phyloP scores from a whole-genome alignment of 1,140 invertebrate genomes.

The Hyposmocoma kahamanoa region DNA sequence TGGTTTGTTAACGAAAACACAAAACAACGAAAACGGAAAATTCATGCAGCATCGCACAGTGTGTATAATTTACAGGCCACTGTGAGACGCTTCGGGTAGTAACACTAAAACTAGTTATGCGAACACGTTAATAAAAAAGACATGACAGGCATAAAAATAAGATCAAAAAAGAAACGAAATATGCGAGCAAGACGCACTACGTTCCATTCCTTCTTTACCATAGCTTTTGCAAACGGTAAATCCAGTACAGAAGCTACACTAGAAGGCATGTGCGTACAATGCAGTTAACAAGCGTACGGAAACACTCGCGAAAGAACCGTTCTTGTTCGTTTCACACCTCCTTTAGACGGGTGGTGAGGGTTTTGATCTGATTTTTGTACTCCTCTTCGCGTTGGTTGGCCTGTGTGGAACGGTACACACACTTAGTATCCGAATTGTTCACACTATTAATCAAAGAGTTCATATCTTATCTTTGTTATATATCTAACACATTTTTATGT shows the following conservation, averaged over 20 bases:
- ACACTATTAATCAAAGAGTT: background rate
- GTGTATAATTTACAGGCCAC: slow-evolving; percentile 30
- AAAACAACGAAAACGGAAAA: slow-evolving; percentile 56
- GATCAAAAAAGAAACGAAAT: slow-evolving; percentile 24
- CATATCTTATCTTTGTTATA: too few species aligned
- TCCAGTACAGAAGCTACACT: slow-evolving; percentile 37
- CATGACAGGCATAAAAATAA: slow-evolving; percentile 40
- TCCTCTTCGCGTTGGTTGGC: slow-evolving; percentile 99
- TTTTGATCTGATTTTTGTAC: slow-evolving; percentile 99
- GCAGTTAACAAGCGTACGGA: slow-evolving; percentile 63
- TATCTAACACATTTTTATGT: too few species aligned
- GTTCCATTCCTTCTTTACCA: slow-evolving; percentile 35
- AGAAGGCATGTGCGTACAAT: slow-evolving; percentile 50
- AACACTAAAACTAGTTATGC: slow-evolving; percentile 36
- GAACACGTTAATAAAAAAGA: slow-evolving; percentile 35
- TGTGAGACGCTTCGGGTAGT: slow-evolving; percentile 29
- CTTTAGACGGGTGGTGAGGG: slow-evolving; percentile 98
- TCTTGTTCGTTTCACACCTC: slow-evolving; percentile 84
- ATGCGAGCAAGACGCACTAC: slow-evolving; percentile 40
- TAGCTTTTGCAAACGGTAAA: slow-evolving; percentile 18
- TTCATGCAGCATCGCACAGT: slow-evolving; percentile 51
- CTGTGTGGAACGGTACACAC: slow-evolving; percentile 76
- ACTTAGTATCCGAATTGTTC: slow-evolving; percentile 19
- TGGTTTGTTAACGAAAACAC: slow-evolving; percentile 58
- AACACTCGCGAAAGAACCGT: slow-evolving; percentile 48